Evolutionary conservation across 2,888 invertebrate species (phyloP), one percentile per base, ranked within the genome.

Genomic region (Aplocera efformata): DNA sequence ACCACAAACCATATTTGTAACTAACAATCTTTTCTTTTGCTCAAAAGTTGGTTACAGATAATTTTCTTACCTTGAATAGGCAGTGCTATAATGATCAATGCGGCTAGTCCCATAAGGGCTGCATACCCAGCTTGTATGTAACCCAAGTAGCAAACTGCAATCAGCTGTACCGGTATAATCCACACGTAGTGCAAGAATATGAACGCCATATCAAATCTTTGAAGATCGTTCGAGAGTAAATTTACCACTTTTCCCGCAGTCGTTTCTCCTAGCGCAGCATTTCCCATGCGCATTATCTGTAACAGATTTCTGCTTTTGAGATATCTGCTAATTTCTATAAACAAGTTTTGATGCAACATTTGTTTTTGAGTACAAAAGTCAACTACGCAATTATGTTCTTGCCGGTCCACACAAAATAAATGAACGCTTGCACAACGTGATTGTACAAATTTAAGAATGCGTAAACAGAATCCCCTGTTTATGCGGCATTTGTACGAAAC

Each of bases 181-280:
- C 96, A 95, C 51, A 95, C 76, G 66, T 92, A 95, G 72, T 96
- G 94, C 3, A 96, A 70, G 65, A 93, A 94, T 22, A 93, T 78
- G 23, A 93, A 90, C 1, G 93, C 91, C 72, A 93, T 63, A 69
- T 97, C 97, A 63, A 97, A 96, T 21, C 96, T 90, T 67, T 92
- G 93, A 31, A 97, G 92, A 66, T 98, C 97, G 67, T 97, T 97
- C 9, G 96, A 95, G 33, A 97, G 85, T 13, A 97, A 78, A 78
- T 97, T 97, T 7, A 97, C 94, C 20, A 97, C 92, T 77, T 96
- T 95, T 0, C 97, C 97, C 0, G 93, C 92, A 0, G 96, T 94
- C 0, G 96, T 96, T 64, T 96, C 92, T 0, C 94, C 93, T 24
- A 97, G 72, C 0, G 96, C 93, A 0, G 77, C 69, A 41, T 84